These are phyloP conservation scores for Micromys minutus DNA, from an alignment of 2,113 vertebrate genomes.

Conservation along the genomic window DNA sequence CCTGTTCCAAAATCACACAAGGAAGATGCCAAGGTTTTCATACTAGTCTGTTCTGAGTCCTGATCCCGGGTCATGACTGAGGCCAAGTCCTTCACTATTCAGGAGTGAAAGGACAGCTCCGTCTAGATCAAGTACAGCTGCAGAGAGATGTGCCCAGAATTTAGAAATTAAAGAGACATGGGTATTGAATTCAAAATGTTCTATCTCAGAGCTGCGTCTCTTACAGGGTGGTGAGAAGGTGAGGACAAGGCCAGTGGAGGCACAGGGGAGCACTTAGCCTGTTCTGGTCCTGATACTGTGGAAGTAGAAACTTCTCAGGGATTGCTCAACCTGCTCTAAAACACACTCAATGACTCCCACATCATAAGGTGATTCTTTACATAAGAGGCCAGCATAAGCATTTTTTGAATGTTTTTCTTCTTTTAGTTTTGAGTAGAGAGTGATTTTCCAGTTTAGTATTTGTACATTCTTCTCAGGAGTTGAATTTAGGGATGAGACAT, in stretches of 20 bases:
- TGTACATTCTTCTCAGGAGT: neutral
- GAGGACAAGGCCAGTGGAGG: rapidly evolving
- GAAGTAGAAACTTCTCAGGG: neutral
- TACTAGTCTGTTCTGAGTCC: neutral
- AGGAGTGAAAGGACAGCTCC: too few relatives aligned
- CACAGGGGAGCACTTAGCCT: neutral
- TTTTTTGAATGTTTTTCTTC: neutral
- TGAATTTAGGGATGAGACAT: neutral
- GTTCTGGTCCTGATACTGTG: neutral
- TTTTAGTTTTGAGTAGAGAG: neutral
- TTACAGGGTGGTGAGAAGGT: neutral
- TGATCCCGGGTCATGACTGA: neutral
- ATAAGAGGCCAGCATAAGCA: neutral
- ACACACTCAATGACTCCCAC: neutral
- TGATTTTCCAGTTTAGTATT: neutral
- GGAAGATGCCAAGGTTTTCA: neutral
- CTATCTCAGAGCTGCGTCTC: neutral
- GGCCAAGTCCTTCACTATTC: neutral
- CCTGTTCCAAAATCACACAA: neutral
- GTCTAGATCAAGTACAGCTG: neutral
- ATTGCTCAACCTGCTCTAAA: neutral
- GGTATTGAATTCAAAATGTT: conserved; percentile 14
- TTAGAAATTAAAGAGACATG: neutral
- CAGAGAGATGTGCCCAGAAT: neutral
- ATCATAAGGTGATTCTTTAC: neutral